phyloP scores from a whole-genome alignment of 2,888 invertebrate species.

The Lysandra coridon region DNA sequence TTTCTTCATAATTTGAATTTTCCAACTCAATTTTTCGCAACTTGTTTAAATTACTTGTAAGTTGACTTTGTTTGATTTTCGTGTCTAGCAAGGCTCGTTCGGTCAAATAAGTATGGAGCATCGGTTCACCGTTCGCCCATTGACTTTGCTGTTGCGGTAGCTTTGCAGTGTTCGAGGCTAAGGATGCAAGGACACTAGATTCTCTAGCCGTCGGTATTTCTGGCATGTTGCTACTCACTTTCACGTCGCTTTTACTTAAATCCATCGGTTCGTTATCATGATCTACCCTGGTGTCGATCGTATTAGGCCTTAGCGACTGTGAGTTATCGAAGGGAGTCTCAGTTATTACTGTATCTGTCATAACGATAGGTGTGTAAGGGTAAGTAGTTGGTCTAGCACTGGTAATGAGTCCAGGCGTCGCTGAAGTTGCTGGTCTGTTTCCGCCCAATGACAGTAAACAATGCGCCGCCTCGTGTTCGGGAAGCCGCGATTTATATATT shows the following conservation, averaged over 20 bases:
- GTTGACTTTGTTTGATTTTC: slow-evolving; percentile 85
- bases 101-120: slow-evolving; percentile 86
- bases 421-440: slow-evolving; percentile 73
- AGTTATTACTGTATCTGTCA: slow-evolving; percentile 49
- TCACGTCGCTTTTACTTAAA: slow-evolving; percentile 69
- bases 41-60: slow-evolving; percentile 63
- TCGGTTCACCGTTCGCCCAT: slow-evolving; percentile 82
- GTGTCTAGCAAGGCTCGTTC: slow-evolving; percentile 86
- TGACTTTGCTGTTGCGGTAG: slow-evolving; percentile 79
- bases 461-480: slow-evolving; percentile 92
- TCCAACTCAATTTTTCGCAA: slow-evolving; percentile 63
- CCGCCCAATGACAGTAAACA: slow-evolving; percentile 88
- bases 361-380: slow-evolving; percentile 79
- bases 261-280: slow-evolving; percentile 80
- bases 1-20: slow-evolving; percentile 55
- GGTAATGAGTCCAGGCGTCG: slow-evolving; percentile 80
- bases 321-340: slow-evolving; percentile 58
- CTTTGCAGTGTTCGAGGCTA: slow-evolving; percentile 83
- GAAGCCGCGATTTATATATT: slow-evolving; percentile 84
- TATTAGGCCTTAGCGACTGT: slow-evolving; percentile 49
- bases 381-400: slow-evolving; percentile 84
- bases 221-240: slow-evolving; percentile 56
- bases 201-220: slow-evolving; percentile 83
- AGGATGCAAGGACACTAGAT: slow-evolving; percentile 81
- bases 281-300: slow-evolving; percentile 57